These are phyloP conservation scores for Cyphomyrus discorhynchus DNA, from an alignment of 2,113 vertebrate genomes.

Conservation along the genomic window DNA sequence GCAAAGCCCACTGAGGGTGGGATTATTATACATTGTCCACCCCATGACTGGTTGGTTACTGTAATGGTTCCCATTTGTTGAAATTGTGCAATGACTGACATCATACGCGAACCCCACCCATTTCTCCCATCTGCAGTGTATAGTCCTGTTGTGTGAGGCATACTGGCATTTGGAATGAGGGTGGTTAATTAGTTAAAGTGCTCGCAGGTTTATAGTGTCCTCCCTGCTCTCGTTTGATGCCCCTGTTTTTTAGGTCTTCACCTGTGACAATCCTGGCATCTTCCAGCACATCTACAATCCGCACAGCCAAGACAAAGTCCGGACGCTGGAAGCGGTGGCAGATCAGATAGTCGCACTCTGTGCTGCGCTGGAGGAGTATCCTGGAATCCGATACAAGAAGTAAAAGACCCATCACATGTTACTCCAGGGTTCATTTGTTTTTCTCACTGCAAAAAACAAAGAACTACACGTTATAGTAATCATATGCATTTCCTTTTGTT, in stretches of 20 bases:
- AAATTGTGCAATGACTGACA: neutral
- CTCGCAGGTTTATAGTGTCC: neutral
- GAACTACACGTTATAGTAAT: neutral
- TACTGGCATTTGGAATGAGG: neutral
- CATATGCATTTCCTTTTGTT: neutral
- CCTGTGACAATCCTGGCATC: constrained; percentile 74
- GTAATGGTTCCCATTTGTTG: neutral
- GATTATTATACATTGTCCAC: neutral
- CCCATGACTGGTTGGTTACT: neutral
- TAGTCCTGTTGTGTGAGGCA: neutral
- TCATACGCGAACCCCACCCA: neutral
- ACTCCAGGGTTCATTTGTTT: neutral
- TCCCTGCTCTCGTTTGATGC: neutral
- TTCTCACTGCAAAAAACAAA: neutral
- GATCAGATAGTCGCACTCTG: constrained; percentile 88
- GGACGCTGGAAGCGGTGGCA: constrained; percentile 72
- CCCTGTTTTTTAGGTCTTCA: constrained; percentile 74
- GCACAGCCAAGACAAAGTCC: constrained; percentile 62
- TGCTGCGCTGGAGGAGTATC: constrained; percentile 87
- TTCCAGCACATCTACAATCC: constrained; percentile 84
- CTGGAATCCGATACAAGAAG: constrained; percentile 86
- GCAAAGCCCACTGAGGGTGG: neutral
- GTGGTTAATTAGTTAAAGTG: neutral
- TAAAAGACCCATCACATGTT: constrained; percentile 40
- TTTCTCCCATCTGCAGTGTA: neutral